Evolutionary conservation across 2,888 invertebrate species (phyloP).

Genomic region (Ctena decussata): DNA sequence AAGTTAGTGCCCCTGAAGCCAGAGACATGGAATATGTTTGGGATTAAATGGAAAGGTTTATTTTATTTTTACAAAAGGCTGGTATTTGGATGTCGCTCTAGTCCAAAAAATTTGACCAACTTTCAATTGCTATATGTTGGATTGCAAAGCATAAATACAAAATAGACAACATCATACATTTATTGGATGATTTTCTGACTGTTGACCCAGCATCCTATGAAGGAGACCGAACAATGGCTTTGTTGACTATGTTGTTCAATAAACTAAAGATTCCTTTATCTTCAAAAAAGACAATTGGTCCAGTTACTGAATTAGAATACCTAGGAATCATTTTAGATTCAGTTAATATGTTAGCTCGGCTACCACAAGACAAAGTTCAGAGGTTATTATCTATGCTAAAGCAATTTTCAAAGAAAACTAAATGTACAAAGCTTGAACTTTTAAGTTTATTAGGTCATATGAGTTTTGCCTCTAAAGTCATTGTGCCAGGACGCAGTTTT

Average conservation of each 20-base stretch:
- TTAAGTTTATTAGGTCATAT: slow-evolving; percentile 32
- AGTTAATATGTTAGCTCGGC: slow-evolving; percentile 28
- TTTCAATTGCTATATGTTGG: too few species aligned
- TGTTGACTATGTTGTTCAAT: slow-evolving; percentile 38
- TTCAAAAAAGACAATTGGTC: slow-evolving; percentile 48
- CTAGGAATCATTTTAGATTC: too few species aligned
- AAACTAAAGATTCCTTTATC: slow-evolving; percentile 49
- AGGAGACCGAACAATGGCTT: slow-evolving; percentile 51
- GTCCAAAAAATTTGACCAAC: slow-evolving; percentile 48
- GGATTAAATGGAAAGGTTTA: slow-evolving; percentile 48
- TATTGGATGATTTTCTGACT: slow-evolving; percentile 55
- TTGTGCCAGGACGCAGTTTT: slow-evolving; percentile 46
- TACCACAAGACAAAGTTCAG: slow-evolving; percentile 38
- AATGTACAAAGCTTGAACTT: slow-evolving; percentile 30
- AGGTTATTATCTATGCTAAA: slow-evolving; percentile 25
- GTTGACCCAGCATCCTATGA: slow-evolving; percentile 2
- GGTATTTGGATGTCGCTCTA: slow-evolving; percentile 44
- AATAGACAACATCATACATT: slow-evolving; percentile 33
- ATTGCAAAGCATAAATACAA: slow-evolving; percentile 47
- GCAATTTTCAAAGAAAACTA: background rate
- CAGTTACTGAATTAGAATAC: slow-evolving; percentile 33
- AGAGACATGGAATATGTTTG: slow-evolving; percentile 29
- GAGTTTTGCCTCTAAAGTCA: too few species aligned
- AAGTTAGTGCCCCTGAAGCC: slow-evolving; percentile 50
- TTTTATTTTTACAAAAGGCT: slow-evolving; percentile 43